Base-by-base conservation (phyloP, 2,113 vertebrate species). In the Rostratula benghalensis region DNA sequence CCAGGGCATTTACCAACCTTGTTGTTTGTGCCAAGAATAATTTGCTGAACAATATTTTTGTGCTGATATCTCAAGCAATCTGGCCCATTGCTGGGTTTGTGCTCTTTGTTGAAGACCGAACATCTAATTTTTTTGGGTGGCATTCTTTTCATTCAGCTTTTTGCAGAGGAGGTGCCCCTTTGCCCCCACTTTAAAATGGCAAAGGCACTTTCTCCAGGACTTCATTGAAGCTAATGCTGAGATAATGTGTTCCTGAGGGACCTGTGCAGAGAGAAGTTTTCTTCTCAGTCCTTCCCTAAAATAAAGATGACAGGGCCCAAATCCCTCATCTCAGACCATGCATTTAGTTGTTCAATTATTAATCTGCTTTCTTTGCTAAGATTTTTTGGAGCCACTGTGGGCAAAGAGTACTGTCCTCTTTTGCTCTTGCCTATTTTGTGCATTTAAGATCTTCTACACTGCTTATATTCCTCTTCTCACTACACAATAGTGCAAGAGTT, bases 21-120 rank as follows among this genome's bases (percentile, higher is more conserved):
- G 21, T 96, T 97, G 96, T 96, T 97, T 96, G 90, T 96, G 97
- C 96, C 97, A 97, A 96, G 92, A 93, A 96, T 96, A 94, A 97
- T 95, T 96, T 97, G 95, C 97, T 96, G 91, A 95, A 97, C 90
- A 85, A 56, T 96, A 93, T 91, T 95, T 97, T 96, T 95, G 73
- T 77, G 73, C 69, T n/a, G 41, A 13, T 94, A 91, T 91, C 93
- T 87, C 93, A 83, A 53, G 64, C 65, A 80, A 89, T 97, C 84
- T 67, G 60, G 31, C 59, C 91, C 76, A 68, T 41, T 23, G 21
- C 51, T 65, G 89, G 53, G 10, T n/a, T 95, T 81, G 13, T 75
- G 86, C 53, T 37, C 22, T 33, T 89, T 73, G 79, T 56, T 71
- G 75, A 59, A 85, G 45, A 39, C 33, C 8, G 3, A 85, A 64